Evolutionary conservation across 2,797 vertebrate species (phyloP).

Genomic region (Dendrocincla fuliginosa): DNA sequence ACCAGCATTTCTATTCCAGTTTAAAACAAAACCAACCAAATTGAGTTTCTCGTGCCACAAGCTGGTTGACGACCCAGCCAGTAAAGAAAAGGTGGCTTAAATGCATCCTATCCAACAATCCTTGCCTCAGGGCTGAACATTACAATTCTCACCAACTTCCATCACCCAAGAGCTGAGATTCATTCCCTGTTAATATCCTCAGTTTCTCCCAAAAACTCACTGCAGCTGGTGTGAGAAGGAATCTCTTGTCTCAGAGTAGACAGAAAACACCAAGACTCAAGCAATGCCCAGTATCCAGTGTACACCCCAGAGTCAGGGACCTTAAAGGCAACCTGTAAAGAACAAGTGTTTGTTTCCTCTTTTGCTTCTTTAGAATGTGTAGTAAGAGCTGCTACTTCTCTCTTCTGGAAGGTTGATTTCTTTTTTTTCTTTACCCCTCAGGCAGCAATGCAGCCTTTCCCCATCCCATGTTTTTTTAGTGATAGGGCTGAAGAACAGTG

Average conservation of each 20-base stretch:
- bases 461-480: neutral
- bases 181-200: slow-evolving; percentile 3
- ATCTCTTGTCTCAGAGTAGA: slow-evolving; percentile 22
- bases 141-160: slow-evolving; percentile 3
- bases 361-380: slow-evolving; percentile 47
- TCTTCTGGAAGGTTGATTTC: neutral
- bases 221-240: slow-evolving; percentile 34
- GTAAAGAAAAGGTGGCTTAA: slow-evolving; percentile 43
- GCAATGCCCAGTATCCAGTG: slow-evolving; percentile 23
- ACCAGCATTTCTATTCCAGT: slow-evolving; percentile 67
- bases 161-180: slow-evolving; percentile 51
- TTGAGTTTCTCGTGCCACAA: slow-evolving; percentile 25
- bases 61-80: slow-evolving; percentile 15
- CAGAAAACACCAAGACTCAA: slow-evolving; percentile 19
- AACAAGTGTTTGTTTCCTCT: slow-evolving; percentile 33
- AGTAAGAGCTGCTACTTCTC: neutral
- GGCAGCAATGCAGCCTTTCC: neutral
- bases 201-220: neutral
- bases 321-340: slow-evolving; percentile 72
- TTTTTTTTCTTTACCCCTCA: neutral
- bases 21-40: slow-evolving; percentile 18
- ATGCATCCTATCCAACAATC: neutral
- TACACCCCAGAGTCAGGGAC: slow-evolving; percentile 65
- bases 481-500: neutral
- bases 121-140: slow-evolving; percentile 54